Base-by-base conservation (phyloP, 1,140 invertebrate genomes). In the Zaprionus camerounensis region DNA sequence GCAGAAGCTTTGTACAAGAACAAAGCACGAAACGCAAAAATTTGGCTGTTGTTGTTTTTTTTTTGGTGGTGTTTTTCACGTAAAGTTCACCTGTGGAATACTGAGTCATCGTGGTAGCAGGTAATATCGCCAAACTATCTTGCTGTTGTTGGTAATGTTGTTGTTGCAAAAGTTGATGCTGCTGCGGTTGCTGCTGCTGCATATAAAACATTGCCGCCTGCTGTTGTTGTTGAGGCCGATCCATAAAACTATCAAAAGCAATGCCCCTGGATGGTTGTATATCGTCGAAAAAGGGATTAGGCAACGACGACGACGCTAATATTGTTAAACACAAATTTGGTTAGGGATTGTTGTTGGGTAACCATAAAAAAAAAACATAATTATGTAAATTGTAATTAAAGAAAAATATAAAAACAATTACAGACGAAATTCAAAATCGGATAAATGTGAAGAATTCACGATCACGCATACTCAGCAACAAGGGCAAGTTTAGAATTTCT, bases 211-310 rank as follows among this genome's bases (percentile, higher is more conserved):
- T 69, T 34, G 68, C 20, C 24, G 59, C 53, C 36, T 51, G 46
- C 4, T 57, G 66, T 28, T 76, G 73, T 20, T 71, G 71, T 9
- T 59, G 46, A 13, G 36, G 64, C 65, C 68, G 81, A 46, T 77
- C 77, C 79, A 71, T 66, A 78, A 76, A 82, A 76, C 65, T 78
- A 24, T 34, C 76, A 78, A 44, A 64, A 59, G 63, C 62, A 80
- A 49, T 46, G 61, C 57, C 55, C 44, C 34, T 49, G 26, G 44
- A 49, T 78, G 44, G 53, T 76, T 56, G 82, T 71, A 80, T 77
- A 57, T 88, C 81, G 72, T 92, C 91, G 31, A 87, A 92, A 83
- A 92, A 92, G 57, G 91, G 91, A 87, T 92, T 92, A 76, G 91
- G 87, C 74, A 92, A 73, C 34, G 34, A 49, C 22, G 68, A 71